These are phyloP conservation scores for Lepidostoma basale DNA, from an alignment of 1,140 invertebrate species.

Conservation along the genomic window DNA sequence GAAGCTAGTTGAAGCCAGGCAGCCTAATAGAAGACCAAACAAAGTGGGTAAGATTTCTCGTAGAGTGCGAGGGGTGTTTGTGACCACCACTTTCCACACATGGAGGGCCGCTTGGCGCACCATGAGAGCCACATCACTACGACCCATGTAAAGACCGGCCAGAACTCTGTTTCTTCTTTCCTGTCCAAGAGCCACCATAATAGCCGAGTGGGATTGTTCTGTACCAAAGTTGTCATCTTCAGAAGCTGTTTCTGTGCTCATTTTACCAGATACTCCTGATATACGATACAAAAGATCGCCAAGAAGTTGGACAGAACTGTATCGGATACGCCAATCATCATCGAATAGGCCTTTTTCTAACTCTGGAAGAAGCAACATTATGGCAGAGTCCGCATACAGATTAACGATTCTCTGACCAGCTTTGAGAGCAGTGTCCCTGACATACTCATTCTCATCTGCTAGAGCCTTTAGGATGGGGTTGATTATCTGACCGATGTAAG, in stretches of 20 bases:
- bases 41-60: constrained; percentile 95
- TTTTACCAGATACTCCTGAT: constrained; percentile 97
- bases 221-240: constrained; percentile 99
- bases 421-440: constrained; percentile 93
- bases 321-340: constrained; percentile 98
- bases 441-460: constrained; percentile 99
- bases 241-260: constrained; percentile 96
- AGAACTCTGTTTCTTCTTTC: constrained; percentile 92
- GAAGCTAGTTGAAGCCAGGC: constrained; percentile 92
- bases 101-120: constrained; percentile 96
- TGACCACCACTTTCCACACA: constrained; percentile 98
- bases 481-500: constrained; percentile 97
- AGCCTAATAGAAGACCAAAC: constrained; percentile 89
- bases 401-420: constrained; percentile 98
- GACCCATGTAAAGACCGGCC: constrained; percentile 95
- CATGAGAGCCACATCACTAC: constrained; percentile 95
- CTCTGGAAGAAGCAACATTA: constrained; percentile 90
- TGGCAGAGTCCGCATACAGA: constrained; percentile 95
- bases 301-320: constrained; percentile 93
- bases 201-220: constrained; percentile 92
- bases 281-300: constrained; percentile 97
- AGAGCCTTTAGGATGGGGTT: constrained; percentile 97
- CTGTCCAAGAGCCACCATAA: constrained; percentile 84
- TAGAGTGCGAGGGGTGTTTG: constrained; percentile 95
- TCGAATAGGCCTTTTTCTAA: constrained; percentile 93